Evolutionary conservation across 2,113 vertebrate species (phyloP), one percentile per base, ranked within the genome.

Genomic region (Xiphophorus maculatus): DNA sequence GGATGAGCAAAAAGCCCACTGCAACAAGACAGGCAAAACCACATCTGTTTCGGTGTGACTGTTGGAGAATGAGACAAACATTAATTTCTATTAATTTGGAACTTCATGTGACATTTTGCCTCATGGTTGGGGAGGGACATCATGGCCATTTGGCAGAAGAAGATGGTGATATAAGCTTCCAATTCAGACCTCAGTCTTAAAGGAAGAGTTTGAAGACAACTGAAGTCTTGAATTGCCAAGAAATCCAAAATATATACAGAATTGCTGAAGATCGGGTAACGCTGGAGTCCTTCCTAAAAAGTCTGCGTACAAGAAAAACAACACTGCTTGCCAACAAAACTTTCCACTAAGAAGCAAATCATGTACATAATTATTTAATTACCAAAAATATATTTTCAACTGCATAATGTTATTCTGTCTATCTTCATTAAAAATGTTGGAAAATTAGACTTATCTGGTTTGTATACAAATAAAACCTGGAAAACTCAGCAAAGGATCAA

Each of bases 281-380:
- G 17, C 5, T 5, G 1, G 17, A 17, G 17, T 48, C 44, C 22
- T 7, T 58, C 9, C 8, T 3, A 10, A 58, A n/a, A 58, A 0
- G 25, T n/a, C 1, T 58, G 22, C 25, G 10, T 10, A 58, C 7
- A 2, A n/a, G 25, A 58, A 58, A n/a, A n/a, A 10, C 2, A 25
- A 25, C 7, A 11, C 7, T 58, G 51, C 22, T 58, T 9, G 51
- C 25, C 51, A n/a, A 58, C 22, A 48, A 19, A 19, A 48, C 17
- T 58, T 58, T 58, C 7, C 79, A 63, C 62, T 2, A 61, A 64
- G 61, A 15, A 77, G 66, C 69, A 84, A 82, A 71, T 75, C 28
- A 29, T 17, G 44, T 19, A 48, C 14, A 48, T 19, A 19, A 6
- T 5, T 48, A 48, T 48, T 48, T 48, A 6, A 48, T 48, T 19